Conservation (phyloP, 30 jellyfish, hydroid and myxozoan genomes). For the Aurelia aurita region DNA sequence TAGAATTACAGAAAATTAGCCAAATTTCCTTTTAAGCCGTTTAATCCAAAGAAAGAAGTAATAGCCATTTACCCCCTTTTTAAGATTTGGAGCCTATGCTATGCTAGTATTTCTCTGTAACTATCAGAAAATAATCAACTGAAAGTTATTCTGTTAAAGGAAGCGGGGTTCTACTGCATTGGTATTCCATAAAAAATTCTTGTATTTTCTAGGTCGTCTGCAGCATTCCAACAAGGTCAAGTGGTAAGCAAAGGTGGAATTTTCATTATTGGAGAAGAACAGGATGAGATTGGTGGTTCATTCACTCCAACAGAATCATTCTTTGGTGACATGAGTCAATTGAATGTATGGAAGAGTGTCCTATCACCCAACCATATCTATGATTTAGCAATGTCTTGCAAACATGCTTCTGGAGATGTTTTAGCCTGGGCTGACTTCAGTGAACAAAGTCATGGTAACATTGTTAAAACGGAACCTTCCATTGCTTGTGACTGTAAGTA, state of each 20-base stretch:
- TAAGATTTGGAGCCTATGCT: too few species aligned
- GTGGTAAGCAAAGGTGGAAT: conserved; percentile 82
- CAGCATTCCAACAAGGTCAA: conserved; percentile 80
- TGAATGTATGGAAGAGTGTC: conserved; percentile 85
- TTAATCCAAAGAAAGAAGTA: too few species aligned
- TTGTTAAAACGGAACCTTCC: conserved; percentile 77
- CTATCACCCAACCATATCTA: conserved; percentile 78
- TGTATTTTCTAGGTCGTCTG: conserved; percentile 29
- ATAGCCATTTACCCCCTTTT: too few species aligned
- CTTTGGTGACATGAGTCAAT: conserved; percentile 94
- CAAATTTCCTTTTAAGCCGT: too few species aligned
- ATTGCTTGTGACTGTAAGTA: conserved; percentile 91
- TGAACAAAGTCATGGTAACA: conserved; percentile 65
- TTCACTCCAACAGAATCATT: conserved; percentile 96
- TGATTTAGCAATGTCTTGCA: conserved; percentile 79
- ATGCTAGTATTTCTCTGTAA: too few species aligned
- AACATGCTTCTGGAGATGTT: conserved; percentile 85
- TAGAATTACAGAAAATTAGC: too few species aligned
- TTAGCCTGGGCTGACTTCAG: conserved; percentile 97
- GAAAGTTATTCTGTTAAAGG: too few species aligned
- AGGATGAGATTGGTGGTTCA: conserved; percentile 87
- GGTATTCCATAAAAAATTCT: too few species aligned
- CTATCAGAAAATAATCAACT: too few species aligned
- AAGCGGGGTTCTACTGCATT: too few species aligned
- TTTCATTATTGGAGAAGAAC: conserved; percentile 96